Evolutionary conservation across 2,113 vertebrate species (phyloP).

Genomic region (Melanostigma gelatinosum): DNA sequence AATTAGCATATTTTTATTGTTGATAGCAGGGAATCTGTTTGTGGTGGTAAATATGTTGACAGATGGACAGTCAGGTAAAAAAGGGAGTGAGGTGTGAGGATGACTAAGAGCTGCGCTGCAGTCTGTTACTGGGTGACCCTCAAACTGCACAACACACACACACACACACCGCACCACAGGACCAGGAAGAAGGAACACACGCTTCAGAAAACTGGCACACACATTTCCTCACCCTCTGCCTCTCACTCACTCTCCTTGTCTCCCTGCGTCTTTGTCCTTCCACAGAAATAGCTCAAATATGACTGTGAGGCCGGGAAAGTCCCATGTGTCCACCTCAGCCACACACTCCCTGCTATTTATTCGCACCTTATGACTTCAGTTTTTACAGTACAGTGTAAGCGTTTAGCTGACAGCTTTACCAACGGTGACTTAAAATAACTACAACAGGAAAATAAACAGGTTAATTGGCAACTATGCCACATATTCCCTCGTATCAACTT

Average conservation of each 20-base stretch:
- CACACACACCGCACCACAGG: slow-evolving; percentile 51
- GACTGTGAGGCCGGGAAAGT: slow-evolving; percentile 56
- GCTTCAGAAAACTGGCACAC: slow-evolving; percentile 74
- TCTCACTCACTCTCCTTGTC: slow-evolving; percentile 42
- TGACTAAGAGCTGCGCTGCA: slow-evolving; percentile 72
- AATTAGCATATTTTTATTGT: slow-evolving; percentile 58
- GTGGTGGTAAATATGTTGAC: slow-evolving; percentile 61
- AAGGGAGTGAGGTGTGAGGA: slow-evolving; percentile 68
- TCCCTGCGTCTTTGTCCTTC: slow-evolving; percentile 76
- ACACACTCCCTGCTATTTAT: slow-evolving; percentile 23
- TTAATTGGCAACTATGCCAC: not conserved
- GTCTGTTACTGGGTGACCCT: slow-evolving; percentile 73
- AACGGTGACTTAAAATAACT: not conserved
- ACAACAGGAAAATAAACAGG: not conserved
- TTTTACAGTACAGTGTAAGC: not conserved
- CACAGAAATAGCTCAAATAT: slow-evolving; percentile 70
- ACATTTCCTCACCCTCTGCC: slow-evolving; percentile 55
- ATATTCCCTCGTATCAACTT: not conserved
- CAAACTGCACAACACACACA: slow-evolving; percentile 40
- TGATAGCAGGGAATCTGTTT: slow-evolving; percentile 56
- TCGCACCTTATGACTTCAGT: slow-evolving; percentile 2
- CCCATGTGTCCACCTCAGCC: slow-evolving; percentile 60
- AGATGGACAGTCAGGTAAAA: slow-evolving; percentile 75
- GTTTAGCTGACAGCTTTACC: not conserved
- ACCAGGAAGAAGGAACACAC: slow-evolving; percentile 67